Evolutionary conservation across 1,140 invertebrate genomes (phyloP).

Genomic region (Panonychus citri): DNA sequence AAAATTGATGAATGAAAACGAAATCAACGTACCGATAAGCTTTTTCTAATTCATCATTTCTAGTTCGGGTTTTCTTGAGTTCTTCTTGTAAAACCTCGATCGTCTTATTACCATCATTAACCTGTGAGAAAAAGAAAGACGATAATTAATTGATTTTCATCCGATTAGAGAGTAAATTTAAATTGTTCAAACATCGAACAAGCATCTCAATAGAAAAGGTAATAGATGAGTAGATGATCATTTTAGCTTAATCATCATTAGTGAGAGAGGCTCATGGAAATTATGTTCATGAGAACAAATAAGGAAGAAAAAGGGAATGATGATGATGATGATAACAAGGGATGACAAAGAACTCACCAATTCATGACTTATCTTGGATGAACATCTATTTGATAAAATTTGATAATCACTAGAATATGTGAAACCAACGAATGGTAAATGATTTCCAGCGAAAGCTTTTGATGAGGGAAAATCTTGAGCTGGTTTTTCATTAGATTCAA

Average conservation of each 20-base stretch:
- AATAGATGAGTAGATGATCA: too few species aligned
- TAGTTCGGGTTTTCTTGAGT: conserved; percentile 14
- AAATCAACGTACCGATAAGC: conserved; percentile 18
- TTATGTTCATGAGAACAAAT: not conserved
- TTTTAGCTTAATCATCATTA: not conserved
- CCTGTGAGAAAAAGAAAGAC: conserved; percentile 7
- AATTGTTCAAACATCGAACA: too few species aligned
- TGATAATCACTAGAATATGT: conserved; percentile 48
- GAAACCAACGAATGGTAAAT: conserved; percentile 94
- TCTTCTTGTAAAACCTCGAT: conserved; percentile 20
- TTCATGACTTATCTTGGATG: not conserved
- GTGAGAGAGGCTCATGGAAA: too few species aligned
- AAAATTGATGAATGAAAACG: not conserved
- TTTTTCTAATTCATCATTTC: conserved; percentile 19
- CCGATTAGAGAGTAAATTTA: too few species aligned
- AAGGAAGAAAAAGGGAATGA: too few species aligned
- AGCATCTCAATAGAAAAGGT: too few species aligned
- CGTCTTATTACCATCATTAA: conserved; percentile 15
- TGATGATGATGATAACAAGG: not conserved
- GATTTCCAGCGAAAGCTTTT: conserved; percentile 93
- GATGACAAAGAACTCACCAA: not conserved
- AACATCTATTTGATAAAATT: conserved; percentile 1
- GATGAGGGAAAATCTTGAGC: conserved; percentile 77
- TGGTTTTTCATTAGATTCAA: conserved; percentile 52
- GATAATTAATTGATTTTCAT: too few species aligned